Base-by-base conservation (phyloP, 2,888 invertebrate genomes). In the Hyalella azteca region DNA sequence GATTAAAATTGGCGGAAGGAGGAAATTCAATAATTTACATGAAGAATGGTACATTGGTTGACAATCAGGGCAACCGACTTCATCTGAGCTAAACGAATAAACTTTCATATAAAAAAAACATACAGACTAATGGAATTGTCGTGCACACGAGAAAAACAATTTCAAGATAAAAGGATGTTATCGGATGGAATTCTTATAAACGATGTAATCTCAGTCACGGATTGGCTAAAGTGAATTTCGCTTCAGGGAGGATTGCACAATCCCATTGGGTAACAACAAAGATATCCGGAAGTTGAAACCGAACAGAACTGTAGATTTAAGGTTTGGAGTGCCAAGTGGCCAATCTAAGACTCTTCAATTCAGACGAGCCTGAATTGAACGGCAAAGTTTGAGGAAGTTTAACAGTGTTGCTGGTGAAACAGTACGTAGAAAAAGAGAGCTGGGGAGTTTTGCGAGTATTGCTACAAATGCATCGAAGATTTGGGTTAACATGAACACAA, bases 361-460 rank as follows among this genome's bases (percentile, higher is more conserved):
- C 54, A 0, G 29, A 22, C 54, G 29, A 54, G 54, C 29, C 29
- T 54, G 54, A 54, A 54, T 54, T 54, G 54, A 54, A 54, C 29
- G 54, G 29, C 54, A 22, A 26, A 54, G 54, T 54, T 54, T 54
- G 54, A 54, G 54, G 29, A 29, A 54, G 54, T 54, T 54, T 54
- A 54, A 54, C 54, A 22, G 54, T 54, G 54, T 54, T 54, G 54
- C 29, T 54, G 5, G 54, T 29, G 29, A 22, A 5, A 26, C 26
- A 22, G 29, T 54, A 54, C 54, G 26, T 54, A 29, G 26, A 26
- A 29, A 54, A 29, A 29, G 54, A 26, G 26, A 54, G 54, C 29
- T 22, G 49, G 29, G 29, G 26, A 4, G 54, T 54, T 54, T 54
- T 54, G 26, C 29, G 22, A 54, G 54, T 54, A 54, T 54, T 54